Conservation (phyloP, 2,888 invertebrate genomes). For the Synanthedon myopaeformis region DNA sequence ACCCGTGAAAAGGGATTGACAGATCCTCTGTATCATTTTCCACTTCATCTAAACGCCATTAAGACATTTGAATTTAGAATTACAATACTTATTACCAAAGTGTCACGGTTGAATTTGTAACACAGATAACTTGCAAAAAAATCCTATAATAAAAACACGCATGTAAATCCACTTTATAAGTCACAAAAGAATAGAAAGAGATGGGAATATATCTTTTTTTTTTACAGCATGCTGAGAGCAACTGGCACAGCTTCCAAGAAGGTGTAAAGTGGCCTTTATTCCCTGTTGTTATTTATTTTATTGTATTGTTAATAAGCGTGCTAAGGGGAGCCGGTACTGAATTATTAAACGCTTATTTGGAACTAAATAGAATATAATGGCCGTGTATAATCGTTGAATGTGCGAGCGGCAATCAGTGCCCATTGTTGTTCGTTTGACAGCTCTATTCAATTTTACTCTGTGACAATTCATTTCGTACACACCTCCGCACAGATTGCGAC, state of each 20-base stretch:
- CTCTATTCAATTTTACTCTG: constrained; percentile 30
- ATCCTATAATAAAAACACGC: neutral
- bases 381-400: constrained; percentile 62
- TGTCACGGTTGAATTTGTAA: too few species aligned
- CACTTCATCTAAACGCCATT: constrained; percentile 59
- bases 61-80: too few species aligned
- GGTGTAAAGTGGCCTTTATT: constrained; percentile 67
- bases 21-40: constrained; percentile 60
- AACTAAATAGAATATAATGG: constrained; percentile 70
- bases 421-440: constrained; percentile 61
- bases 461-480: neutral
- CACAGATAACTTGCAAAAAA: too few species aligned
- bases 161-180: constrained; percentile 8
- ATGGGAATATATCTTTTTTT: constrained; percentile 30
- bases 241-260: constrained; percentile 62
- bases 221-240: constrained; percentile 32
- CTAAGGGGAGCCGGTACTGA: constrained; percentile 46
- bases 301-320: constrained; percentile 70
- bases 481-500: neutral
- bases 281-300: constrained; percentile 65
- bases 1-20: constrained; percentile 62
- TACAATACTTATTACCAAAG: neutral
- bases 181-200: constrained; percentile 35
- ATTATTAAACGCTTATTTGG: constrained; percentile 69
- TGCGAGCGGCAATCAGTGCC: constrained; percentile 48